Evolutionary conservation across 2,113 vertebrate genomes (phyloP), one percentile per base, ranked within the genome.

Genomic region (Salvelinus sp.): DNA sequence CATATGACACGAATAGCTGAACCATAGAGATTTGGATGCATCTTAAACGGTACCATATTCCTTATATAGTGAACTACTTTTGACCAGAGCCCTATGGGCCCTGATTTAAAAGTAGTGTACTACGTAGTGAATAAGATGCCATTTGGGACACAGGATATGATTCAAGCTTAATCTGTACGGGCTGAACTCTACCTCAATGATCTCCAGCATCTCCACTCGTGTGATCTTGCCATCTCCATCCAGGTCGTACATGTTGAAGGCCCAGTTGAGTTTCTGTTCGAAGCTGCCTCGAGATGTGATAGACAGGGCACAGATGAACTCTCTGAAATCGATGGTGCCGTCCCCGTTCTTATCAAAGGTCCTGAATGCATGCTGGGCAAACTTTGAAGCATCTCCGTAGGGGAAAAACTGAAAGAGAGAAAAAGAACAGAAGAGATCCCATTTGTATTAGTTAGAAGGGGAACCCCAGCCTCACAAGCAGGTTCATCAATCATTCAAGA

Each of bases 221-320:
- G 98, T 99, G 89, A 99, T 99, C 93, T 99, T 98, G 89, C 98
- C 98, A 0, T 99, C 98, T 3, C 98, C 98, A 10, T 99, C 97
- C 89, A 99, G 90, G 89, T 99, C 98, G 0, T 99, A 99, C 98
- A 99, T 99, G 90, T 99, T 99, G 92, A 99, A 99, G 84, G 98
- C 98, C 98, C 98, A 99, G 90, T 99, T 99, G 75, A 99, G 95
- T 86, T 99, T 99, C 92, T 99, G 98, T 93, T 99, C 98, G 28
- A 99, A 99, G 85, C 96, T 99, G 80, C 98, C 98, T 71, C 98
- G 90, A 54, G 98, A 99, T 77, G 98, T 99, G 92, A 99, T 99
- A 90, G 97, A 98, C 83, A 99, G 89, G 0, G 98, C 98, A 0
- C 98, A 99, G 91, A 99, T 99, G 90, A 99, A 99, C 95, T 99